Evolutionary conservation across 2,888 invertebrate species (phyloP), one percentile per base, ranked within the genome.

Genomic region (Tinea trinotella): DNA sequence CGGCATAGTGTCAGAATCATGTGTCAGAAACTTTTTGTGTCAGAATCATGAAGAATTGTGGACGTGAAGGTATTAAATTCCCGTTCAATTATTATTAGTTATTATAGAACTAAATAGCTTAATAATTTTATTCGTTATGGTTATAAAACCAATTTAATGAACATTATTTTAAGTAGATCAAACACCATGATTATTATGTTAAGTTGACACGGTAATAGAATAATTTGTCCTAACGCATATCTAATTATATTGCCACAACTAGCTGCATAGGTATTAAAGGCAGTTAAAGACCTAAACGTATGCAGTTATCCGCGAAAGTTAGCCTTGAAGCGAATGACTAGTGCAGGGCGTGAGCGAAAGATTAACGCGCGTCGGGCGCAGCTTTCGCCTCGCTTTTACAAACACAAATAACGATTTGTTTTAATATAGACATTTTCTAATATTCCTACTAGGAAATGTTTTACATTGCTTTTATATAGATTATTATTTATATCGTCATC

Each of bases 281-380:
- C 15, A 40, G 40, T 35, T 35, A 35, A 35, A 35, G 5, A 30
- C 13, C 40, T 40, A 40, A 40, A 15, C 15, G 13, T 19, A 40
- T 17, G 64, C 60, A 57, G 56, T 58, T 66, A 63, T 66, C 62
- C 67, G 82, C 71, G 82, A 84, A 84, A 84, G 83, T 78, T 79
- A 74, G 76, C 78, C 79, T 80, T 79, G 75, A 63, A 64, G 64
- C 64, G 13, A 50, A 10, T 24, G 24, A 66, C 66, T 64, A 68
- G 68, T 69, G 71, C 70, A 68, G 59, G 50, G 17, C 17, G 13
- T 40, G 59, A 57, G 64, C 65, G 54, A 49, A 53, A 60, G 69
- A 76, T 76, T 76, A 76, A 74, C 72, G 68, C 68, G 24, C 35
- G 63, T 66, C 62, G 64, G 63, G 60, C 57, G 67, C 62, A 50